A percentile compares a stretch with the other conserved stretches of the same genome.
These are phyloP conservation scores for Latrodectus elegans DNA, from an alignment of 2,888 invertebrate genomes.

Conservation along the genomic window DNA sequence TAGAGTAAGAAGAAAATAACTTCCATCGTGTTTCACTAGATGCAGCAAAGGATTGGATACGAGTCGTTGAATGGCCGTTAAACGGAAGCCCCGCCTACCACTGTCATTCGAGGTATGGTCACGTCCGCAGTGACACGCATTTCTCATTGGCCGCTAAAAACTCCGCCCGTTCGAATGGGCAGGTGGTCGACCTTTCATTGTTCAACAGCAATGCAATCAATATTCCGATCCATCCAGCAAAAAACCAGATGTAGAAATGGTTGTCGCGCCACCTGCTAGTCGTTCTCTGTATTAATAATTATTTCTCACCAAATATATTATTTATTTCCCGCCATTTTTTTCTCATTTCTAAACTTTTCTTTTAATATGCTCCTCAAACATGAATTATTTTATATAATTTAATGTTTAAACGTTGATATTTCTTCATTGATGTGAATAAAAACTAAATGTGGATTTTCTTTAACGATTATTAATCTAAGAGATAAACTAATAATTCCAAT, in stretches of 20 bases:
- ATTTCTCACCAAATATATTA: background rate
- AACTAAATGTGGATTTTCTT: too few relatives aligned
- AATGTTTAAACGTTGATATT: too few relatives aligned
- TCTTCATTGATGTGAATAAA: too few relatives aligned
- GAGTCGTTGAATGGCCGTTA: background rate
- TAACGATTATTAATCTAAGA: too few relatives aligned
- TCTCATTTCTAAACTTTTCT: too few relatives aligned
- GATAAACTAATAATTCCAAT: too few relatives aligned
- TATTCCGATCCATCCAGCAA: background rate
- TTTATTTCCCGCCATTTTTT: too few relatives aligned
- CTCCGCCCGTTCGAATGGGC: conserved; percentile 30
- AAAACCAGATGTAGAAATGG: background rate
- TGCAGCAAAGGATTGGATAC: background rate
- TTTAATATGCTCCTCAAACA: too few relatives aligned
- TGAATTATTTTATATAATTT: too few relatives aligned
- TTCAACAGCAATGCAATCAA: background rate
- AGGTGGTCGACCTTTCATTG: conserved; percentile 14
- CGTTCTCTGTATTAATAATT: background rate
- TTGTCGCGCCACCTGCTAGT: background rate
- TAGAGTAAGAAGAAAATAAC: too few relatives aligned
- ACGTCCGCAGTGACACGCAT: conserved; percentile 51
- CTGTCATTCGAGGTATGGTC: conserved; percentile 55
- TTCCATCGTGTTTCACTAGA: background rate
- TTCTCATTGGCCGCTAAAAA: conserved; percentile 41
- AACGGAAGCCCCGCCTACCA: conserved; percentile 17